Conservation (phyloP, 2,113 vertebrate species). For the Australoheros scitulus region DNA sequence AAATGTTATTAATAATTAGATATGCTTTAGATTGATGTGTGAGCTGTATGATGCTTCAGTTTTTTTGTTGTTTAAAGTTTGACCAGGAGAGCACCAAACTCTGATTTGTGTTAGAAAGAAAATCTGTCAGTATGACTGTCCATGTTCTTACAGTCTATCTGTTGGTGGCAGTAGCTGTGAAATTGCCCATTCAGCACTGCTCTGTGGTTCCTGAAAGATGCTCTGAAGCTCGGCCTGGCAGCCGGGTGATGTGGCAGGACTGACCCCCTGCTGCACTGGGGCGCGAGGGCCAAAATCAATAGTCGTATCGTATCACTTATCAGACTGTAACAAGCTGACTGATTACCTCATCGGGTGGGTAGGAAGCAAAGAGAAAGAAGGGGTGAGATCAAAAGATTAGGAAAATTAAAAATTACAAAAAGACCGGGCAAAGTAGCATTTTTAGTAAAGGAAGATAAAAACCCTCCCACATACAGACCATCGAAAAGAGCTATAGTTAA, state of each 20-base stretch:
- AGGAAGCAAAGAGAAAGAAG: not conserved
- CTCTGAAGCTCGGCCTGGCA: constrained; percentile 19
- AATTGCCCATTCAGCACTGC: constrained; percentile 50
- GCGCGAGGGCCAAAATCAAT: constrained; percentile 65
- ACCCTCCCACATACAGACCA: not conserved
- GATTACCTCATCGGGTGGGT: constrained; percentile 49
- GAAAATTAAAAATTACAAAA: not conserved
- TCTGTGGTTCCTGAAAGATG: constrained; percentile 22
- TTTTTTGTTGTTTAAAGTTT: not conserved
- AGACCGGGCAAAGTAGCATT: not conserved
- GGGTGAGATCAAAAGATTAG: constrained; percentile 4
- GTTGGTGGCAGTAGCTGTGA: constrained; percentile 17
- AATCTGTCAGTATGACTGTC: not conserved
- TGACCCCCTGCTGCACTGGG: constrained; percentile 54
- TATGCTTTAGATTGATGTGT: not conserved
- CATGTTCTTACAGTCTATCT: not conserved
- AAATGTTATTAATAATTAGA: not conserved
- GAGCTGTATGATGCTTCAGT: not conserved
- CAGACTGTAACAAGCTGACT: constrained; percentile 53
- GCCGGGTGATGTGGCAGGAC: constrained; percentile 22
- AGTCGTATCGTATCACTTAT: constrained; percentile 62
- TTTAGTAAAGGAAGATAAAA: not conserved
- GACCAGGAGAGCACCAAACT: not conserved
- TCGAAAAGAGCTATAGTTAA: not conserved
- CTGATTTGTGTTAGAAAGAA: not conserved